Percentiles rank a stretch among this genome's conserved stretches.
Evolutionary conservation across 2,888 invertebrate species (phyloP).

Genomic region (Pteria penguin): DNA sequence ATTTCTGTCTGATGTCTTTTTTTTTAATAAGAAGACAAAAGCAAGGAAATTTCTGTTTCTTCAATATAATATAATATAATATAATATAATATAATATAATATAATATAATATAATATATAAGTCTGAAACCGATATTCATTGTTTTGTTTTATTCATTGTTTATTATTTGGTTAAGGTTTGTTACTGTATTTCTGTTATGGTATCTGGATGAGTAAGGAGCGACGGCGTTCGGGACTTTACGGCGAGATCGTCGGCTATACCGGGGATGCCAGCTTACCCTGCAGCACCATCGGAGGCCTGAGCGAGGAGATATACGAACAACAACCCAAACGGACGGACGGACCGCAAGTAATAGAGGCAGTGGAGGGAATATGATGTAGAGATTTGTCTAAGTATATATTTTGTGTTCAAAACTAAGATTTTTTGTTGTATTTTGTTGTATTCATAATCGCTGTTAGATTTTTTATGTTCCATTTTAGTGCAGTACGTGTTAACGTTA

Average conservation of each 20-base stretch:
- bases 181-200: slow-evolving; percentile 76
- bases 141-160: neutral
- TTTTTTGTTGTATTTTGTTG: too few relatives aligned
- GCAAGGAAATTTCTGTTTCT: too few relatives aligned
- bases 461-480: too few relatives aligned
- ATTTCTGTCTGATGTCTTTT: too few relatives aligned
- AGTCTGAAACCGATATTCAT: neutral
- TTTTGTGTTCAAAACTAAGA: too few relatives aligned
- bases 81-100: too few relatives aligned
- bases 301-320: slow-evolving; percentile 63
- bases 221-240: slow-evolving; percentile 59
- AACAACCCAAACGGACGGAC: slow-evolving; percentile 54
- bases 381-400: too few relatives aligned
- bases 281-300: slow-evolving; percentile 54
- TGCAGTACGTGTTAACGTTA: too few relatives aligned
- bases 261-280: slow-evolving; percentile 64
- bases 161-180: slow-evolving; percentile 66
- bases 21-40: too few relatives aligned
- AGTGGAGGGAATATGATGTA: neutral
- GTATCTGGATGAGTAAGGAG: slow-evolving; percentile 75
- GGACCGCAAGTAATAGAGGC: neutral
- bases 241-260: slow-evolving; percentile 69
- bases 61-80: too few relatives aligned
- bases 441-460: too few relatives aligned
- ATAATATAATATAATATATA: too few relatives aligned